A percentile compares a stretch with the other conserved stretches of the same genome.
phyloP scores from a whole-genome alignment of 1,140 invertebrate genomes.

The Mycetomoellerius zeteki region DNA sequence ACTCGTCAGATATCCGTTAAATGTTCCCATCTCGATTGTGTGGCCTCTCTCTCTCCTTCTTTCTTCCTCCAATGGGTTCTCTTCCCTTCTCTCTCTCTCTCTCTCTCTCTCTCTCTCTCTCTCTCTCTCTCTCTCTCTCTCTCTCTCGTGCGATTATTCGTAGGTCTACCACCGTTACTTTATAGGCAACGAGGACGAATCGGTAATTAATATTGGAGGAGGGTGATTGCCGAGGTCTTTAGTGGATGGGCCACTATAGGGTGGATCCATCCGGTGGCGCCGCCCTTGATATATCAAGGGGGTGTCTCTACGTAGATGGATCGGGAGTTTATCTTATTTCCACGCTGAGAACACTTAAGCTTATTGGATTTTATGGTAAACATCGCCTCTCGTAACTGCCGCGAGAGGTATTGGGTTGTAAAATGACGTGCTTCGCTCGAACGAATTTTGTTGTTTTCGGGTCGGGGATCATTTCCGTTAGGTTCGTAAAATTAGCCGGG shows the following conservation, averaged over 20 bases:
- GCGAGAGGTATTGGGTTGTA: slow-evolving; percentile 2
- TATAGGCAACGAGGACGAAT: slow-evolving; percentile 69
- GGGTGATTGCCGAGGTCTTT: slow-evolving; percentile 45
- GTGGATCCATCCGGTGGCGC: slow-evolving; percentile 68
- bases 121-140: background rate
- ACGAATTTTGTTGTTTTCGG: slow-evolving; percentile 10
- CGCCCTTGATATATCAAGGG: slow-evolving; percentile 67
- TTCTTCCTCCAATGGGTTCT: background rate
- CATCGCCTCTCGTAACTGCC: background rate
- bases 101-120: slow-evolving; percentile 1
- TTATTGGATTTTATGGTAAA: slow-evolving; percentile 65
- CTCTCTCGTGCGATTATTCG: slow-evolving; percentile 60
- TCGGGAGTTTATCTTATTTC: slow-evolving; percentile 59
- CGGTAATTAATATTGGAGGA: slow-evolving; percentile 72
- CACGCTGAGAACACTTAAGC: slow-evolving; percentile 51
- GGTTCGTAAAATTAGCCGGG: slow-evolving; percentile 28
- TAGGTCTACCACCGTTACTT: slow-evolving; percentile 53
- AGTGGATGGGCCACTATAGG: slow-evolving; percentile 63
- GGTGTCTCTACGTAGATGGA: slow-evolving; percentile 20
- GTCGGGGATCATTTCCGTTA: slow-evolving; percentile 35
- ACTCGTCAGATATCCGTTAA: slow-evolving; percentile 83
- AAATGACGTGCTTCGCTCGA: slow-evolving; percentile 37
- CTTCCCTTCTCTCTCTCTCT: background rate
- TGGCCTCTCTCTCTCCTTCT: slow-evolving; percentile 38
- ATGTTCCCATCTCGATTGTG: slow-evolving; percentile 70